Base-by-base conservation (phyloP, 2,797 vertebrate species). In the Rallus crepitans region DNA sequence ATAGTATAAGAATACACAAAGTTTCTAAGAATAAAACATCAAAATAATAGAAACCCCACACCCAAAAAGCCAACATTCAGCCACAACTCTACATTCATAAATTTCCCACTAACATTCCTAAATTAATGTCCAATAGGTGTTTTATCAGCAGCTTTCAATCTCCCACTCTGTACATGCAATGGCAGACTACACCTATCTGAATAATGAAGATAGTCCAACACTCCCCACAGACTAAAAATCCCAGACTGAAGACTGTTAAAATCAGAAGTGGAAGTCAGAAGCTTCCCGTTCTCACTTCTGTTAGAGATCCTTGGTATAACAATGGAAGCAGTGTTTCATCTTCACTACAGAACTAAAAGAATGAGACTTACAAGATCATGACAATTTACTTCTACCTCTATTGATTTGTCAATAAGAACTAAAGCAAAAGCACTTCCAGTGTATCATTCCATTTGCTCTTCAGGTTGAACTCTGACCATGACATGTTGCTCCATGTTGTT, bases 401-500 rank as follows among this genome's bases (percentile, higher is more conserved):
- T 48, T 48, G 31, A 33, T 15, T 0, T 31, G 61, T n/a, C 79
- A 45, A 3, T 8, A 16, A 2, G 15, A 87, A 31, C 60, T 21
- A n/a, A 19, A 69, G 56, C 31, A 40, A 35, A 85, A 53, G n/a
- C 35, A 20, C 8, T 17, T 73, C 27, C 60, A 70, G 39, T 3
- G 21, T 13, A 15, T 16, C 70, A 15, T 15, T 73, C 40, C 71
- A 12, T 5, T 23, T 11, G 31, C 31, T 52, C 56, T 72, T 14
- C 30, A 82, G 5, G 3, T 2, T n/a, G 3, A 50, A n/a, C 17
- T 19, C 76, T 1, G 1, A 35, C 19, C 9, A 25, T 3, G 10
- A 71, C 30, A 20, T 4, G 8, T 3, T 42, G 12, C 50, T 65
- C 71, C 60, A 3, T 1, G 40, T 21, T 64, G 17, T 6, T 71